Percentiles rank a stretch among this genome's conserved stretches.
Conservation (phyloP, 2,113 vertebrate genomes). For the Thamnophis sirtalis region DNA sequence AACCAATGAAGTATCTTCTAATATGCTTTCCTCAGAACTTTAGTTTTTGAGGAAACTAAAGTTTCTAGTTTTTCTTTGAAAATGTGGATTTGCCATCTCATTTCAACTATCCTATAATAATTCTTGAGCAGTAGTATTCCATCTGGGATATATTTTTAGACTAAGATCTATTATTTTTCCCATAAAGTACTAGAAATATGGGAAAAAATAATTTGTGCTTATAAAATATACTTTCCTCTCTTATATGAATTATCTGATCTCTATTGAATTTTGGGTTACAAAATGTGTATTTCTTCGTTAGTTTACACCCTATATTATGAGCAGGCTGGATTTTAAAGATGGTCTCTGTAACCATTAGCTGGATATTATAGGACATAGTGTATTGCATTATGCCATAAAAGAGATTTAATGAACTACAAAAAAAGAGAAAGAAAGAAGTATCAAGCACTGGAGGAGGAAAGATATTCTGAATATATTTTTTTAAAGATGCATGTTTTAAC, state of each 20-base stretch:
- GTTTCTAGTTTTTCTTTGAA: neutral
- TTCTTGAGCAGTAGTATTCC: neutral
- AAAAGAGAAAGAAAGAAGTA: neutral
- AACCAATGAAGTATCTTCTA: neutral
- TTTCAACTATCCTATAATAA: neutral
- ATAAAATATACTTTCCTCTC: neutral
- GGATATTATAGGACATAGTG: neutral
- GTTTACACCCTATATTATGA: neutral
- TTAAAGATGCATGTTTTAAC: neutral
- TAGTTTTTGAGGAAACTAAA: neutral
- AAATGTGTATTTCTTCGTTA: neutral
- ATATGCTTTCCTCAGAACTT: neutral
- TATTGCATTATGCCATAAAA: neutral
- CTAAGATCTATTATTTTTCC: neutral
- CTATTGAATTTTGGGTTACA: neutral
- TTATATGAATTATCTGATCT: neutral
- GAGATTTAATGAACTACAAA: neutral
- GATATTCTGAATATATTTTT: neutral
- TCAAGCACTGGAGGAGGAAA: neutral
- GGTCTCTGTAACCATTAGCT: neutral
- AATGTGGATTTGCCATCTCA: neutral
- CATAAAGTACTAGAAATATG: neutral
- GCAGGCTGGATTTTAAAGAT: neutral
- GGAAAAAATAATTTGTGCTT: neutral
- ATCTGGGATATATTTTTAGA: neutral